Base-by-base conservation (phyloP, 2,113 vertebrate genomes). In the Zeus faber region DNA sequence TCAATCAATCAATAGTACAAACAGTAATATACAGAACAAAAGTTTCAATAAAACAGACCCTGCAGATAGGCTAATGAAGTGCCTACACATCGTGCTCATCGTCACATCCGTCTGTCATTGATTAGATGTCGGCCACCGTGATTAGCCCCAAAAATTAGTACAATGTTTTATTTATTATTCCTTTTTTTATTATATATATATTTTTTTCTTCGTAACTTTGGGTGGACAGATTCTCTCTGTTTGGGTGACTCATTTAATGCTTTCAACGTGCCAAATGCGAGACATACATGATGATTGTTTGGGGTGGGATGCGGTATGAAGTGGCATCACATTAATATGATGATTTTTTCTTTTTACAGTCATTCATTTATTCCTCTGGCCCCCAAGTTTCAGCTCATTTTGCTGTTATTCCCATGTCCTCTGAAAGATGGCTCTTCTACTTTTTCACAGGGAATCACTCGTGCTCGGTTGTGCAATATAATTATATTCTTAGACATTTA, bases 381-480 rank as follows among this genome's bases (percentile, higher is more conserved):
- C n/a, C n/a, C n/a, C n/a, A n/a, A n/a, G n/a, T n/a, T n/a, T n/a
- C n/a, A n/a, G n/a, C n/a, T n/a, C n/a, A n/a, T n/a, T n/a, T n/a
- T n/a, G n/a, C n/a, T n/a, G n/a, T n/a, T n/a, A n/a, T n/a, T n/a
- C n/a, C n/a, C n/a, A n/a, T n/a, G n/a, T n/a, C n/a, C n/a, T n/a
- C n/a, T n/a, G n/a, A n/a, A 56, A 57, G 20, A 55, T 37, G 31
- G 21, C 68, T 58, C 31, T 72, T 62, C 16, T 54, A 29, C 5
- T 25, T 54, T 43, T 40, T 49, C 57, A 68, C 47, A 57, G 40
- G 58, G 53, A 70, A 74, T 69, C 29, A 70, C 62, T 76, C 80
- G 74, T 82, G 65, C 72, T 72, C 58, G 35, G 52, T 77, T 70
- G 78, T 88, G 78, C 66, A 78, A 81, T 82, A 76, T 62, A 63